These are phyloP conservation scores for Cheilosia impressa DNA, from an alignment of 2,888 invertebrate species.

Conservation along the genomic window DNA sequence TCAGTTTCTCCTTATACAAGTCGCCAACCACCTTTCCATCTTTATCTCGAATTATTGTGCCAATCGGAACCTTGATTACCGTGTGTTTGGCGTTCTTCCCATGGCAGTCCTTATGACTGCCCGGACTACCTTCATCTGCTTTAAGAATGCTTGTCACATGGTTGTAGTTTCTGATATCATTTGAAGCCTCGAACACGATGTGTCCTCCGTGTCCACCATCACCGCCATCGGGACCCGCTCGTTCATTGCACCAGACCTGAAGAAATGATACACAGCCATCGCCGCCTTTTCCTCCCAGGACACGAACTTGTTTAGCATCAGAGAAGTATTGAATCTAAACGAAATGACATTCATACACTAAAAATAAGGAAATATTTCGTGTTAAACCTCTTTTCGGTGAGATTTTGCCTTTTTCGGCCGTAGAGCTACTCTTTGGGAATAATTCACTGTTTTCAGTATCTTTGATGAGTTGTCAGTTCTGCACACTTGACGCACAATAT, in stretches of 20 bases:
- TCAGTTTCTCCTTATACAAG: conserved; percentile 87
- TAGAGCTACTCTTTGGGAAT: conserved; percentile 79
- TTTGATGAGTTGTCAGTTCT: conserved; percentile 30
- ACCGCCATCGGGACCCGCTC: conserved; percentile 96
- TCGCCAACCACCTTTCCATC: conserved; percentile 87
- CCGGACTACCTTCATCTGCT: conserved; percentile 90
- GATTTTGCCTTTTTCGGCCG: conserved; percentile 84
- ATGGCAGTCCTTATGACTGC: conserved; percentile 89
- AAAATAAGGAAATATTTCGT: background rate
- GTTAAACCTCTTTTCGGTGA: conserved; percentile 81
- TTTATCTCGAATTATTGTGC: conserved; percentile 88
- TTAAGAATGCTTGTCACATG: conserved; percentile 86
- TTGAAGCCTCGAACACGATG: conserved; percentile 91
- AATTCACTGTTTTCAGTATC: conserved; percentile 26
- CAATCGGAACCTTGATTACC: conserved; percentile 91
- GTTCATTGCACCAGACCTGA: conserved; percentile 91
- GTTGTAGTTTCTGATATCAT: conserved; percentile 88
- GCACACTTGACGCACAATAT: conserved; percentile 42
- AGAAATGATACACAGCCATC: conserved; percentile 96
- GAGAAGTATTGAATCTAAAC: conserved; percentile 87
- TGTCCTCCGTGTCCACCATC: conserved; percentile 99
- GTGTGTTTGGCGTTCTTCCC: conserved; percentile 92
- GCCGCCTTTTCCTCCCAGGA: conserved; percentile 95
- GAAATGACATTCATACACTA: background rate
- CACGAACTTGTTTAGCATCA: conserved; percentile 88